phyloP scores from a whole-genome alignment of 2,888 invertebrate genomes.

The Drosophila mulleri region DNA sequence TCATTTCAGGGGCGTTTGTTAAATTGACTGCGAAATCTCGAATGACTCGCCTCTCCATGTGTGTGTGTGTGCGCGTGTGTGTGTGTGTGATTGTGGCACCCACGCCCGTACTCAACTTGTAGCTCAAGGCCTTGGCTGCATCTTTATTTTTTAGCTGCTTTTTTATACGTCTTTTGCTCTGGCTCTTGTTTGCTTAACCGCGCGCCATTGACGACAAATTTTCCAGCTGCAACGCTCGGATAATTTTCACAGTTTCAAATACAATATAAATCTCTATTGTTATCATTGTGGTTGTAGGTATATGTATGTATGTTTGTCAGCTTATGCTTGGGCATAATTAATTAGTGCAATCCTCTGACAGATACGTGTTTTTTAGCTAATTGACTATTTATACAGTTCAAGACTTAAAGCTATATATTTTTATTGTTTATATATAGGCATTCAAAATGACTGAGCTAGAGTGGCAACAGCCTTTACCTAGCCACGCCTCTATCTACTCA shows the following conservation, averaged over 20 bases:
- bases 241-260: slow-evolving; percentile 10
- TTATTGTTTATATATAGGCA: background rate
- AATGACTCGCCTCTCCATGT: slow-evolving; percentile 17
- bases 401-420: background rate
- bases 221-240: slow-evolving; percentile 38
- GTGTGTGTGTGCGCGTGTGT: background rate
- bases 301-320: slow-evolving; percentile 4
- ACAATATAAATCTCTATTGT: slow-evolving; percentile 10
- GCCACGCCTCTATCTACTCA: background rate
- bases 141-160: slow-evolving; percentile 28
- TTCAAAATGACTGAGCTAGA: too few species aligned
- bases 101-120: background rate
- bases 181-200: slow-evolving; percentile 64
- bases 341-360: slow-evolving; percentile 41
- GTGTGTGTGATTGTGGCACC: slow-evolving; percentile 6
- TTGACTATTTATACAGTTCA: slow-evolving; percentile 18
- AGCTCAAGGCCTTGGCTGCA: slow-evolving; percentile 44
- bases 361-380: slow-evolving; percentile 46
- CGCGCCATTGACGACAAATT: slow-evolving; percentile 69
- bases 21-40: slow-evolving; percentile 75
- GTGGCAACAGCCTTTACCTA: background rate
- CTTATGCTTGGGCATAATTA: slow-evolving; percentile 24
- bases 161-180: slow-evolving; percentile 19
- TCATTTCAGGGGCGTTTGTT: slow-evolving; percentile 67
- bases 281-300: slow-evolving; percentile 11